These are phyloP conservation scores for Thymelicus lineola DNA, from an alignment of 2,888 invertebrate genomes.

Conservation along the genomic window DNA sequence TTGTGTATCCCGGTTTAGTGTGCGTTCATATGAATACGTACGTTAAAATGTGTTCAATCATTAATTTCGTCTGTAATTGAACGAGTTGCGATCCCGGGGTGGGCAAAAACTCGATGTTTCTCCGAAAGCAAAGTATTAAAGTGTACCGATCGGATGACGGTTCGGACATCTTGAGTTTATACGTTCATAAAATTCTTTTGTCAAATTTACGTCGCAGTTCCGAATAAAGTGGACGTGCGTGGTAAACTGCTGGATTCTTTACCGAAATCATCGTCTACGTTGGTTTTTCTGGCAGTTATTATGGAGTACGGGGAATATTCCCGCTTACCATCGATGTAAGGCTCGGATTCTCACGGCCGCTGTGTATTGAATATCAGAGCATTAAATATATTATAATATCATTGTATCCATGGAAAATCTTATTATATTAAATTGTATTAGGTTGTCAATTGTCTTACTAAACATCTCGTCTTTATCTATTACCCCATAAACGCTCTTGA, in stretches of 20 bases:
- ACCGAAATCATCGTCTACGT: slow-evolving; percentile 73
- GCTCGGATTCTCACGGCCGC: slow-evolving; percentile 49
- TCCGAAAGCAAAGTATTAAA: slow-evolving; percentile 68
- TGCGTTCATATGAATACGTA: slow-evolving; percentile 50
- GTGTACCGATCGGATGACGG: slow-evolving; percentile 69
- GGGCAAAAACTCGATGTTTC: slow-evolving; percentile 75
- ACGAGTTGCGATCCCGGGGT: slow-evolving; percentile 65
- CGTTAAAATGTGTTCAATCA: slow-evolving; percentile 80
- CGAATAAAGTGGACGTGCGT: slow-evolving; percentile 64
- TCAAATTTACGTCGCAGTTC: slow-evolving; percentile 80
- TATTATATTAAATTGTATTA: neutral
- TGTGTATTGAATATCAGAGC: neutral
- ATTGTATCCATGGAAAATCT: neutral
- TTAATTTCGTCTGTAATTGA: slow-evolving; percentile 83
- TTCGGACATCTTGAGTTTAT: slow-evolving; percentile 73
- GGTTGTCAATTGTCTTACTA: too few relatives aligned
- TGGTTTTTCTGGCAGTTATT: slow-evolving; percentile 74
- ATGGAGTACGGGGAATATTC: slow-evolving; percentile 56
- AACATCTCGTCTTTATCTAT: too few relatives aligned
- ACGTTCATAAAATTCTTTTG: slow-evolving; percentile 83
- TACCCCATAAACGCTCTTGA: too few relatives aligned
- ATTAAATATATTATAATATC: neutral
- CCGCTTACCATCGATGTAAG: slow-evolving; percentile 48
- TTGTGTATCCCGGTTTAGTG: slow-evolving; percentile 64
- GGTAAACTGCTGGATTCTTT: slow-evolving; percentile 67